Evolutionary conservation across 2,113 vertebrate species (phyloP).

Genomic region (Ursus arctos): DNA sequence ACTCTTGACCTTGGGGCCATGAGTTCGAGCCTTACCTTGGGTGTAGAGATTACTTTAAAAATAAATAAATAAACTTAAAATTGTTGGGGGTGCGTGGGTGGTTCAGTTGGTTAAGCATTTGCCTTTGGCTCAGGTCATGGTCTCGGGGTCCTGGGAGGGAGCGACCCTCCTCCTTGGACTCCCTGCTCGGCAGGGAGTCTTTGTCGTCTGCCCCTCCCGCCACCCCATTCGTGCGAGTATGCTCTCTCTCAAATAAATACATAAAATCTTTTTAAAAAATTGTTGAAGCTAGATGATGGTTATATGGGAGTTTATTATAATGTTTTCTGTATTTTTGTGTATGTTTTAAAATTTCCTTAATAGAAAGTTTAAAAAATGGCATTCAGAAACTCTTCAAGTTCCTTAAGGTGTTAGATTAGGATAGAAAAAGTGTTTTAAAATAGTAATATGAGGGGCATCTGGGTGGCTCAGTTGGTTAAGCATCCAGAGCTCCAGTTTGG

Average conservation of each 20-base stretch:
- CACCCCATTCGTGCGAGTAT: rapidly evolving
- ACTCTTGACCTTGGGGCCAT: not conserved
- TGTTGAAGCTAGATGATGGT: slow-evolving; percentile 24
- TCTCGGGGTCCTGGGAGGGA: not conserved
- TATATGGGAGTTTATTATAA: not conserved
- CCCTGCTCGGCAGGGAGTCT: not conserved
- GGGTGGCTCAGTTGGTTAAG: not conserved
- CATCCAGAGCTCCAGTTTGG: not conserved
- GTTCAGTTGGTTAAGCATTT: not conserved
- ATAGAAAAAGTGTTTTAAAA: not conserved
- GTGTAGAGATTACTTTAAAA: not conserved
- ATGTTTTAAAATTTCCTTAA: slow-evolving; percentile 17
- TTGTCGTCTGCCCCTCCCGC: not conserved
- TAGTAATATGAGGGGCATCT: not conserved
- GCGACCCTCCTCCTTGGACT: too few relatives aligned
- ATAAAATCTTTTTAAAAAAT: not conserved
- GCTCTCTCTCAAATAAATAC: not conserved
- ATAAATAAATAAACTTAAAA: not conserved
- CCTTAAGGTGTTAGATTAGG: not conserved
- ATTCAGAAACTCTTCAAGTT: not conserved
- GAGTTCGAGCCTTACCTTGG: not conserved
- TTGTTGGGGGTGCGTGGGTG: not conserved
- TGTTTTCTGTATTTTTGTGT: not conserved
- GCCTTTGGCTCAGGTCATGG: not conserved
- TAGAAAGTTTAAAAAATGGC: slow-evolving; percentile 35